Base-by-base conservation (phyloP, 2,113 vertebrate genomes). In the Varanus komodoensis region DNA sequence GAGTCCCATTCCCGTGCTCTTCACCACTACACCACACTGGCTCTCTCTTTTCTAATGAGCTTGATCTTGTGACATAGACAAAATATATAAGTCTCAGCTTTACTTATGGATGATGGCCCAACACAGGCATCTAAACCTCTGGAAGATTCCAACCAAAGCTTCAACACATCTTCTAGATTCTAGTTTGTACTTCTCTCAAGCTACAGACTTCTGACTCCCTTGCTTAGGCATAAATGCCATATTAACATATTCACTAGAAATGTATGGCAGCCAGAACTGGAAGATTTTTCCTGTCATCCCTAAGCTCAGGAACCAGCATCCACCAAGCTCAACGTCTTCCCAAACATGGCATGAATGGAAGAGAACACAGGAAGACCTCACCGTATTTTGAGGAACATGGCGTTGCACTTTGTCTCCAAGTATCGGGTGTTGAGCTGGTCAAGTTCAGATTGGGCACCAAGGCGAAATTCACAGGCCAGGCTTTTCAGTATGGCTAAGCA, bases 361-460 rank as follows among this genome's bases (percentile, higher is more conserved):
- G 23, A 25, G 3, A 32, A 61, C 11, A 48, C 6, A 32, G 12
- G 5, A 52, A 25, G 48, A 29, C 25, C 96, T 96, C 93, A 98
- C 98, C 97, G 97, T 87, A 98, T 96, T 93, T 98, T 98, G 84
- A 98, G 97, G 77, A 98, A 95, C 94, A 98, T 96, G 74, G 98
- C 97, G 68, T 96, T 97, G 94, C 97, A 98, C 96, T 98, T 98
- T 79, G 97, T 95, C 88, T 98, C 98, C 90, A 98, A 93, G 94
- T 99, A 99, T 71, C 98, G 97, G 3, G 98, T 93, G 87, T 97
- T 98, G 89, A 98, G 97, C 12, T 75, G 82, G 90, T 99, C 98
- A 17, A 98, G 83, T 21, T 98, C 97, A 1, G 97, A 97, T 93
- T 98, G 98, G 34, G 96, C 93, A 82, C 96, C 97, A 69, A 98